Conservation (phyloP, 2,113 vertebrate genomes). For the Origma solitaria region DNA sequence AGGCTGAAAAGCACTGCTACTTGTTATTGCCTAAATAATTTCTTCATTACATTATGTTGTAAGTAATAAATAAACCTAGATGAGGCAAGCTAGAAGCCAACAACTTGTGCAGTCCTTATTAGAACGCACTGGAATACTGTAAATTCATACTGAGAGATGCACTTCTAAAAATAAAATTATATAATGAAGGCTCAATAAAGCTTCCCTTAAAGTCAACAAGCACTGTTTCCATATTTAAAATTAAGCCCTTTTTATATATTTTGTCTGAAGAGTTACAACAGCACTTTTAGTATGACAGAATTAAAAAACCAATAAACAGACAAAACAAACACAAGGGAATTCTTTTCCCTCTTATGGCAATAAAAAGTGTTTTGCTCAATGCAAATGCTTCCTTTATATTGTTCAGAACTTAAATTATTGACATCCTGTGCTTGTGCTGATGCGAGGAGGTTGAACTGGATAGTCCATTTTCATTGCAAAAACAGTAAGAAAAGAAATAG, state of each 20-base stretch:
- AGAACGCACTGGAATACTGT: background rate
- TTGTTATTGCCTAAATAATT: background rate
- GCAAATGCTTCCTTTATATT: background rate
- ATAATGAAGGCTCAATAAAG: background rate
- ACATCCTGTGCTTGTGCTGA: background rate
- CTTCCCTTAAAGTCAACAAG: background rate
- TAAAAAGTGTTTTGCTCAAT: background rate
- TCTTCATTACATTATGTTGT: background rate
- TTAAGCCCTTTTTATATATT: background rate
- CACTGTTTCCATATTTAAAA: background rate
- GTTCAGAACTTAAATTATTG: background rate
- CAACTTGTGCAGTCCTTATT: background rate
- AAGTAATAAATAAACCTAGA: background rate
- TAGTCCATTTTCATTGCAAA: background rate
- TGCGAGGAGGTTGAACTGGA: background rate
- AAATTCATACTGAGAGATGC: background rate
- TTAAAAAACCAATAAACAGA: background rate
- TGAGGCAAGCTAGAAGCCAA: background rate
- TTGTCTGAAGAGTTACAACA: background rate
- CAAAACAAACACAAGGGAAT: background rate
- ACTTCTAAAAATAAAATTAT: slow-evolving; percentile 21
- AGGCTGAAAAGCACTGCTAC: background rate
- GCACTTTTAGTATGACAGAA: background rate
- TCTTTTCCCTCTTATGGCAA: background rate
- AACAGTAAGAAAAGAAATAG: background rate